Evolutionary conservation across 1,140 invertebrate genomes (phyloP).

Genomic region (Musca vetustissima): DNA sequence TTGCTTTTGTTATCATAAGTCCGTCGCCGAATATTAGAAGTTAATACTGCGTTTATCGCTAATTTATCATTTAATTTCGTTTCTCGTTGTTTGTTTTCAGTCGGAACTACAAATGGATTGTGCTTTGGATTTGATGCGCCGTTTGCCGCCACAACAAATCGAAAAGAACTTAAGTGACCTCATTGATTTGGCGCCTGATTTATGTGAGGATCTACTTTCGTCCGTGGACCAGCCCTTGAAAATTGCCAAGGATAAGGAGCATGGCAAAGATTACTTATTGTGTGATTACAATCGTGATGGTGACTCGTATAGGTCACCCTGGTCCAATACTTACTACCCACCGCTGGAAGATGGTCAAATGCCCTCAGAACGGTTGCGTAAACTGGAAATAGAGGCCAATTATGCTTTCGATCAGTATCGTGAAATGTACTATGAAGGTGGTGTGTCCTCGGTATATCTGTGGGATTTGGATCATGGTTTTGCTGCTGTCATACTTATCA

Average conservation of each 20-base stretch:
- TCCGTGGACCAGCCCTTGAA: constrained; percentile 99
- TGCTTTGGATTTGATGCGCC: constrained; percentile 96
- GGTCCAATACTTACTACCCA: constrained; percentile 99
- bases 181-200: constrained; percentile 91
- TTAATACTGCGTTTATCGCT: too few species aligned
- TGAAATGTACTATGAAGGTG: constrained; percentile 99
- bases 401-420: constrained; percentile 98
- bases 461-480: constrained; percentile 99
- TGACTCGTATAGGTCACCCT: constrained; percentile 98
- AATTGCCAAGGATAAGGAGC: constrained; percentile 92
- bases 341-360: constrained; percentile 97
- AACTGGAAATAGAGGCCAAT: constrained; percentile 97
- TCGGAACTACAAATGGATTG: constrained; percentile 98
- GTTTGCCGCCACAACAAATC: constrained; percentile 97
- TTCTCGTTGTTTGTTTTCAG: constrained; percentile 61
- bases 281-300: constrained; percentile 99
- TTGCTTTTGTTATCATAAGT: too few species aligned
- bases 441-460: constrained; percentile 97
- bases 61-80: too few species aligned
- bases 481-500: constrained; percentile 98
- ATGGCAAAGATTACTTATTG: constrained; percentile 94
- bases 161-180: constrained; percentile 98
- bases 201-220: constrained; percentile 96
- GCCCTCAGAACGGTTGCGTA: constrained; percentile 94
- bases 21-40: too few species aligned